Evolutionary conservation across 2,797 vertebrate genomes (phyloP).

Genomic region (Arrhamphus sclerolepis): DNA sequence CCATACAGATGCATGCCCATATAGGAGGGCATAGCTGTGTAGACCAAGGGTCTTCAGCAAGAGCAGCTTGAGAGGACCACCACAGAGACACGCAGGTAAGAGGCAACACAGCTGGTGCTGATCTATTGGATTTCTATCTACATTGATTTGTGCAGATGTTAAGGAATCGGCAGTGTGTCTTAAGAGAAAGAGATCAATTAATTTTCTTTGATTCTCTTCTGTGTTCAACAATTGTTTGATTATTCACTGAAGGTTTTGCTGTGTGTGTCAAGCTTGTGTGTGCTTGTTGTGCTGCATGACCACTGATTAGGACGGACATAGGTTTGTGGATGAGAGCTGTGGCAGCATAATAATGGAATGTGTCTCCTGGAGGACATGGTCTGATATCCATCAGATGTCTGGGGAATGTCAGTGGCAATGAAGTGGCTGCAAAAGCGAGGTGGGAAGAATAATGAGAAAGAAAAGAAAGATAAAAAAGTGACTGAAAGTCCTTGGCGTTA

Average conservation of each 20-base stretch:
- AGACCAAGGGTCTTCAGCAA: conserved; percentile 68
- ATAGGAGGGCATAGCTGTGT: conserved; percentile 76
- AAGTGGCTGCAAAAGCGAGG: conserved; percentile 36
- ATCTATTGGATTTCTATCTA: conserved; percentile 40
- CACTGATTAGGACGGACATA: conserved; percentile 68
- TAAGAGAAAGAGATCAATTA: conserved; percentile 21
- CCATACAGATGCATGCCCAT: conserved; percentile 71
- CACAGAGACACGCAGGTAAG: conserved; percentile 67
- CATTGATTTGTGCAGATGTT: conserved; percentile 32
- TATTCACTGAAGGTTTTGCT: conserved; percentile 28
- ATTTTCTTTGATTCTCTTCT: conserved; percentile 29
- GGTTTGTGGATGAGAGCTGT: conserved; percentile 61
- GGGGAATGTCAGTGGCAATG: conserved; percentile 58
- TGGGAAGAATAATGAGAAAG: neutral
- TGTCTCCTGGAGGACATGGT: conserved; percentile 72
- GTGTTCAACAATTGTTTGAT: conserved; percentile 39
- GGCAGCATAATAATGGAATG: conserved; percentile 72
- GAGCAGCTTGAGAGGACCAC: conserved; percentile 58
- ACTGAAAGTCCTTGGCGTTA: conserved; percentile 26
- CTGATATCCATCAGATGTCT: conserved; percentile 67
- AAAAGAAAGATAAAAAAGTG: conserved; percentile 14
- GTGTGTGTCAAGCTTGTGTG: conserved; percentile 35
- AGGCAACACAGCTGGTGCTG: conserved; percentile 45
- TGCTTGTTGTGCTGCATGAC: conserved; percentile 63
- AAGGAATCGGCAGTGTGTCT: conserved; percentile 23